Percentiles rank a stretch among this genome's conserved stretches.
Conservation (phyloP, 2,797 vertebrate species). For the Lates japonicus region DNA sequence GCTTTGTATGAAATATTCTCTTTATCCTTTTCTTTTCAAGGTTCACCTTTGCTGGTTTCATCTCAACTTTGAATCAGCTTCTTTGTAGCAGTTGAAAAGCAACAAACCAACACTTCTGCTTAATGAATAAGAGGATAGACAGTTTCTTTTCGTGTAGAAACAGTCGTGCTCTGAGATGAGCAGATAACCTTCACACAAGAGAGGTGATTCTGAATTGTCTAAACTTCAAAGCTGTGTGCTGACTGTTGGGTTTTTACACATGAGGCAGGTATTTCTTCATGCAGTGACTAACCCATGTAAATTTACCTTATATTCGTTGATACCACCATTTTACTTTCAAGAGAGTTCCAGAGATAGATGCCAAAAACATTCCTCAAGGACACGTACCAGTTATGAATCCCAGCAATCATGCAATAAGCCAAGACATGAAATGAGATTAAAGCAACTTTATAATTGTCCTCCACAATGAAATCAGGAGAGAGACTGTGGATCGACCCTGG, state of each 20-base stretch:
- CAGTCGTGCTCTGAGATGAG: constrained; percentile 26
- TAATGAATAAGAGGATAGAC: constrained; percentile 24
- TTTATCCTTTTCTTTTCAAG: constrained; percentile 35
- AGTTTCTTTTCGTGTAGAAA: not conserved
- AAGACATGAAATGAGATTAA: constrained; percentile 47
- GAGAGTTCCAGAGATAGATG: constrained; percentile 17
- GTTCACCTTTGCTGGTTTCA: constrained; percentile 44
- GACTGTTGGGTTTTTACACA: constrained; percentile 23
- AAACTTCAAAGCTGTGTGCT: constrained; percentile 45
- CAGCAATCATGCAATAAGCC: constrained; percentile 22
- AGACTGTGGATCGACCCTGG: constrained; percentile 27
- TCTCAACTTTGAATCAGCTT: constrained; percentile 23
- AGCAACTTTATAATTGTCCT: constrained; percentile 46
- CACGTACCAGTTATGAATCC: constrained; percentile 17
- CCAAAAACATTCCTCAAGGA: constrained; percentile 44
- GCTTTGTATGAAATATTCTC: constrained; percentile 20
- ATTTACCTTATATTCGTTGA: constrained; percentile 30
- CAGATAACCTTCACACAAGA: constrained; percentile 57
- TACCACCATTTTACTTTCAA: constrained; percentile 5
- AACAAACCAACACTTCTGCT: constrained; percentile 25
- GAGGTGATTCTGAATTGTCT: constrained; percentile 43
- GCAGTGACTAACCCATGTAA: not conserved
- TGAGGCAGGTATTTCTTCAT: constrained; percentile 6
- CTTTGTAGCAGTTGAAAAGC: constrained; percentile 22
- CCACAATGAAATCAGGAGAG: constrained; percentile 33